phyloP scores from a whole-genome alignment of 2,797 vertebrate species.

The Lophius americanus region DNA sequence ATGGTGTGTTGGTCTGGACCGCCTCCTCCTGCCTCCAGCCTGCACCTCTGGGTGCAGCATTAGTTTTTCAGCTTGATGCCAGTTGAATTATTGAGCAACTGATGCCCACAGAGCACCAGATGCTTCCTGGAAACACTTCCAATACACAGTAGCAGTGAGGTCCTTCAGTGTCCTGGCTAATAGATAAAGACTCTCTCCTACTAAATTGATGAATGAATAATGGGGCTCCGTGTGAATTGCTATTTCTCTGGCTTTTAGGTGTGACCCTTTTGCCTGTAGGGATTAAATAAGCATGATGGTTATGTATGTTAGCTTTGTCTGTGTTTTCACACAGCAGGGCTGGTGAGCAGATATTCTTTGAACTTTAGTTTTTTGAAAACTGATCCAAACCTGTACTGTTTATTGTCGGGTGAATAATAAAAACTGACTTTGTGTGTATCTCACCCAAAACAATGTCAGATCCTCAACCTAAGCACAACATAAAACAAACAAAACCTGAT shows the following conservation, averaged over 20 bases:
- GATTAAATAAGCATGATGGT: background rate
- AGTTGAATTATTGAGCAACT: constrained; percentile 23
- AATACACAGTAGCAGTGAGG: constrained; percentile 7
- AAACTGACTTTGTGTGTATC: too few relatives aligned
- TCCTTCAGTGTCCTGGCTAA: background rate
- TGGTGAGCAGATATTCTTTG: too few relatives aligned
- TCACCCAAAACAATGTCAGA: too few relatives aligned
- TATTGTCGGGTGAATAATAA: too few relatives aligned
- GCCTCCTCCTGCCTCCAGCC: background rate
- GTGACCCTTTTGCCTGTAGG: constrained; percentile 11
- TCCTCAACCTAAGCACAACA: too few relatives aligned
- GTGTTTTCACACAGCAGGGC: too few relatives aligned
- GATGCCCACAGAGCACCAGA: background rate
- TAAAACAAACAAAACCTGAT: too few relatives aligned
- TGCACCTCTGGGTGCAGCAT: background rate
- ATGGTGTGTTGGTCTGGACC: background rate
- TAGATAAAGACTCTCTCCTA: background rate
- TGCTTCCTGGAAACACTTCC: constrained; percentile 11
- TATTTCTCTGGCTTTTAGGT: background rate
- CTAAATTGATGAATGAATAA: background rate
- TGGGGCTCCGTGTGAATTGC: constrained; percentile 2
- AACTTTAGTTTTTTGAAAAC: too few relatives aligned
- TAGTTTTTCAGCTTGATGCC: constrained; percentile 6
- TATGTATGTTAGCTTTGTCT: background rate
- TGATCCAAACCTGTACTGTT: too few relatives aligned